Evolutionary conservation across 2,797 vertebrate species (phyloP), one percentile per base, ranked within the genome.

Genomic region (Centroberyx gerrardi): DNA sequence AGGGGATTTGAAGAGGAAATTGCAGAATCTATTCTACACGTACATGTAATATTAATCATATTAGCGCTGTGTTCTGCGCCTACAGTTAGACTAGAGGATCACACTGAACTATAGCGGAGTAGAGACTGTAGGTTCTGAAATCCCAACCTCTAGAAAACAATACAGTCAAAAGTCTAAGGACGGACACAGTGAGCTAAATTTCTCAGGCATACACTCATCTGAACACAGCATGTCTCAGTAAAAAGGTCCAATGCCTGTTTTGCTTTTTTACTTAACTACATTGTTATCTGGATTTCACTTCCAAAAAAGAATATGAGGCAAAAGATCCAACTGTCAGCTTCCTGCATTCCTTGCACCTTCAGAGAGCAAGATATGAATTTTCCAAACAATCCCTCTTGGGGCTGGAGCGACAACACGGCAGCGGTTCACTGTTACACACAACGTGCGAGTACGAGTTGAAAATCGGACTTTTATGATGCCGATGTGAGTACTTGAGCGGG

Each of bases 1-100:
- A 53, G 84, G 82, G 80, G 29, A 63, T 56, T 67, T 46, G 60
- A 72, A 68, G 38, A 76, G 69, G 73, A 69, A 89, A 85, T 54
- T 73, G 53, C 59, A 67, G 55, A 76, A 68, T 64, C 44, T 65
- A 63, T 81, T 73, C 36, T 62, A 54, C n/a, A 60, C 70, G 27
- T 51, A 58, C 46, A 74, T 65, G 9, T 13, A 44, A 44, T 44
- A 10, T 44, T 2, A 13, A 65, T 51, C 42, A 68, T 78, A 78
- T 75, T 77, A 71, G 52, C 42, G 13, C 38, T 51, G 12, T 9
- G 15, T 48, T 54, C 17, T 28, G 36, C 46, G 27, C 56, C 53
- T 62, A 52, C 18, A 62, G 55, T 56, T 52, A 28, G 18, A 52
- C 33, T 64, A 61, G 58, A 33, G 14, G 33, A 33, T 33, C 33